These are phyloP conservation scores for Phrynocephalus forsythii DNA, from an alignment of 2,797 vertebrate species.

Conservation along the genomic window DNA sequence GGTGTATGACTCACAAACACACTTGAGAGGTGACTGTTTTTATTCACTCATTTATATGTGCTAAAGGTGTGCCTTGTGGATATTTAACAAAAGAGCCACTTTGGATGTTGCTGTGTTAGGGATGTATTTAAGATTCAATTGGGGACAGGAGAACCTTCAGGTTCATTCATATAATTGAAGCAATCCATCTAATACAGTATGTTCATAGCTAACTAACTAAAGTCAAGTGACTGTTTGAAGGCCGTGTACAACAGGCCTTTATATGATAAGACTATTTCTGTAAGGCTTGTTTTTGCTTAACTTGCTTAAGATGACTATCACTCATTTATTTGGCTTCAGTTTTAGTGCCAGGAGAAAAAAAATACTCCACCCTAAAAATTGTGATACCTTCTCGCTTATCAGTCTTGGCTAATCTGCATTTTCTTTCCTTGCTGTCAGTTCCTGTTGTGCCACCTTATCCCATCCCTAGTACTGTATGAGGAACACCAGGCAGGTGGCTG, in stretches of 20 bases:
- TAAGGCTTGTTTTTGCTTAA: neutral
- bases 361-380: neutral
- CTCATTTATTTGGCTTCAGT: neutral
- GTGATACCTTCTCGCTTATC: neutral
- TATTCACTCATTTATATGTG: neutral
- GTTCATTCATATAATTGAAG: slow-evolving; percentile 32
- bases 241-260: neutral
- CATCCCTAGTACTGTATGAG: neutral
- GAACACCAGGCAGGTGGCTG: neutral
- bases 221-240: slow-evolving; percentile 10
- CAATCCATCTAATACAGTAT: neutral
- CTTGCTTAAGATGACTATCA: neutral
- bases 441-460: neutral
- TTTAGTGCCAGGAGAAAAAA: neutral
- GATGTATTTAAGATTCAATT: neutral
- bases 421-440: neutral
- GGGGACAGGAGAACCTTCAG: slow-evolving; percentile 30
- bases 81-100: slow-evolving; percentile 9
- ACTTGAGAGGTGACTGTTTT: neutral
- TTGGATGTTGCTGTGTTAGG: slow-evolving; percentile 13
- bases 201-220: neutral
- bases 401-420: neutral
- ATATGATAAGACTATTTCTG: neutral
- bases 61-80: no score
- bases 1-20: neutral